Percentiles rank a stretch among this genome's conserved stretches.
These are phyloP conservation scores for Lasioglossum calceatum DNA, from an alignment of 2,888 invertebrate genomes.

Conservation along the genomic window DNA sequence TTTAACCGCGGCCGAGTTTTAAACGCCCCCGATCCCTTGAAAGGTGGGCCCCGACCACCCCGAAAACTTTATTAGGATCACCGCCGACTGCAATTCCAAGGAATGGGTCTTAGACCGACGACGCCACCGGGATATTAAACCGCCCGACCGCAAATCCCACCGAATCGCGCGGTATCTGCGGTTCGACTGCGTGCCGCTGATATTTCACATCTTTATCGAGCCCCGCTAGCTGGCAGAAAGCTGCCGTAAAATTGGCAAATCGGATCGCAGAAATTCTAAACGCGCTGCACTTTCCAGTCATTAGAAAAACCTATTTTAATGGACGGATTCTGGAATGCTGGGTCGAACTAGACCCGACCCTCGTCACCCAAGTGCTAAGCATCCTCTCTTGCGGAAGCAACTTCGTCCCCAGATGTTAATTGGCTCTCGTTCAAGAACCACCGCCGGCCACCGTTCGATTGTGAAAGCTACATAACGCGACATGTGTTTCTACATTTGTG, in stretches of 20 bases:
- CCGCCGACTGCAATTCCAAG: slow-evolving; percentile 23
- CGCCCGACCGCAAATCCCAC: slow-evolving; percentile 29
- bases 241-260: background rate
- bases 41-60: slow-evolving; percentile 7
- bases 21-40: slow-evolving; percentile 31
- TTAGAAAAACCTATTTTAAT: background rate
- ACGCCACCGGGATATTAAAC: slow-evolving; percentile 34
- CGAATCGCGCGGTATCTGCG: background rate
- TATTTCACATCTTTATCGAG: background rate
- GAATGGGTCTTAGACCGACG: slow-evolving; percentile 25
- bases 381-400: background rate
- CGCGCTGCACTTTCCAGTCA: background rate
- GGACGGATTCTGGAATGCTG: background rate
- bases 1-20: slow-evolving; percentile 24
- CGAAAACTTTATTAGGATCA: slow-evolving; percentile 39
- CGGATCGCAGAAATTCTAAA: background rate
- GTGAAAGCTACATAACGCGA: background rate
- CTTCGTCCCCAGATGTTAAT: background rate
- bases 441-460: background rate
- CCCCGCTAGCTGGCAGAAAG: background rate
- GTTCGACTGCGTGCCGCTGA: background rate
- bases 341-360: background rate
- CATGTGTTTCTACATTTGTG: slow-evolving; percentile 8
- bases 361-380: background rate
- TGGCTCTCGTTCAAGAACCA: background rate